Percentiles rank a stretch among this genome's conserved stretches.
phyloP scores from a whole-genome alignment of 1,140 invertebrate species.

The Euwallacea fornicatus region DNA sequence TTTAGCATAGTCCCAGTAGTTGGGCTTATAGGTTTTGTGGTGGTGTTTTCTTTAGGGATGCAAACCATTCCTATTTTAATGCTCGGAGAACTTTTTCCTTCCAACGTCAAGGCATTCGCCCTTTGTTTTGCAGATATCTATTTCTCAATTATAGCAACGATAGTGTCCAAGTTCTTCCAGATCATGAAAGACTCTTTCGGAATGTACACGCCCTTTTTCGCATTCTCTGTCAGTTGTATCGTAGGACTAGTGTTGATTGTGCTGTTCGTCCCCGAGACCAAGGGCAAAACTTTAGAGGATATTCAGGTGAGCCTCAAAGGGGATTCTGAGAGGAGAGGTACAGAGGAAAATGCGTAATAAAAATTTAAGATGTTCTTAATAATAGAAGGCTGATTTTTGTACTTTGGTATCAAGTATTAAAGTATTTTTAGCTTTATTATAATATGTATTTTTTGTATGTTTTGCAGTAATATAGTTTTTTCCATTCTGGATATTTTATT shows the following conservation, averaged over 20 bases:
- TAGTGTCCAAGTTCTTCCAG: conserved; percentile 74
- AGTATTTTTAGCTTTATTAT: too few species aligned
- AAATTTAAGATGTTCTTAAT: too few species aligned
- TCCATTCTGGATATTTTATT: too few species aligned
- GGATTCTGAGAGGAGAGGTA: background rate
- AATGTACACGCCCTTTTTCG: conserved; percentile 71
- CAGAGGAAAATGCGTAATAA: background rate
- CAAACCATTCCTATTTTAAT: conserved; percentile 72
- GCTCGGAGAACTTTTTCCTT: conserved; percentile 74
- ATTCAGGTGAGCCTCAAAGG: conserved; percentile 47
- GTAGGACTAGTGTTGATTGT: conserved; percentile 65
- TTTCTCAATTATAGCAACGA: conserved; percentile 71
- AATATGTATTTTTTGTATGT: too few species aligned
- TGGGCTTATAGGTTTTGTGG: conserved; percentile 68
- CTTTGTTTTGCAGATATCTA: conserved; percentile 70
- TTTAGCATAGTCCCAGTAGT: conserved; percentile 60
- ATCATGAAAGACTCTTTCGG: conserved; percentile 62
- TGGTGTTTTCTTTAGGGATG: conserved; percentile 70
- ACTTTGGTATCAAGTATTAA: too few species aligned
- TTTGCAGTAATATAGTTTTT: too few species aligned
- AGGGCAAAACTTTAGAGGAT: conserved; percentile 72
- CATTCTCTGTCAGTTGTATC: conserved; percentile 69
- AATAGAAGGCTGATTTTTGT: too few species aligned
- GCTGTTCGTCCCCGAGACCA: conserved; percentile 77
- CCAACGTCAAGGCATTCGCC: conserved; percentile 68